Evolutionary conservation across 1,140 invertebrate species (phyloP).

Genomic region (Calephelis nemesis): DNA sequence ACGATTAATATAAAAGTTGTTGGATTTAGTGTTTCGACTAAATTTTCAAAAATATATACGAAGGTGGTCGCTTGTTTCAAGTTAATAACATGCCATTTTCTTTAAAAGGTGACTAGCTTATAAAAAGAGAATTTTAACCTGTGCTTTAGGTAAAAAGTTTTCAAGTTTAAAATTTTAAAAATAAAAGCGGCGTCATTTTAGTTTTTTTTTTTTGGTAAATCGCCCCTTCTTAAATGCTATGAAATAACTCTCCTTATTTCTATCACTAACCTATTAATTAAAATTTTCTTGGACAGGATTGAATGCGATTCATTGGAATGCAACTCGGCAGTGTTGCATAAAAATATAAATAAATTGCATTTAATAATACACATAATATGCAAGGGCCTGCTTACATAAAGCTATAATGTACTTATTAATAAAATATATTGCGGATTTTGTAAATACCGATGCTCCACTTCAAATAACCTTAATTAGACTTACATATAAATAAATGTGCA

Average conservation of each 20-base stretch:
- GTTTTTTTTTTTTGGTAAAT: constrained; percentile 3
- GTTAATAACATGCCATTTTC: too few species aligned
- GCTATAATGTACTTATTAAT: constrained; percentile 30
- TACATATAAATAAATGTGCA: constrained; percentile 47
- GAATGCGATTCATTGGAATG: constrained; percentile 32
- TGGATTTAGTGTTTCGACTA: too few species aligned
- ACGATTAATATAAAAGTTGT: too few species aligned
- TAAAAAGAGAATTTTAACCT: too few species aligned
- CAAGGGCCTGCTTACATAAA: constrained; percentile 59
- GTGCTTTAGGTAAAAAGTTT: not conserved
- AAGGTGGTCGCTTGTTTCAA: too few species aligned
- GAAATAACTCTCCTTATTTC: not conserved
- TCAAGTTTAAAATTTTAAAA: not conserved
- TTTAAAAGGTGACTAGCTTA: too few species aligned
- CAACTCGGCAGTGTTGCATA: constrained; percentile 42
- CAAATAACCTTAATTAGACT: constrained; percentile 34
- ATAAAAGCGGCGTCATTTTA: not conserved
- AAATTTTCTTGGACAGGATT: not conserved
- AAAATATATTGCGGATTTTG: constrained; percentile 30
- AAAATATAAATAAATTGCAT: constrained; percentile 36
- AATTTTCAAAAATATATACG: too few species aligned
- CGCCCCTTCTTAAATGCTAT: constrained; percentile 3
- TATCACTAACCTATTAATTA: not conserved
- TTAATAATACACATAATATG: constrained; percentile 40
- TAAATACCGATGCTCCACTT: constrained; percentile 55